Evolutionary conservation across 2,113 vertebrate species (phyloP), one percentile per base, ranked within the genome.

Genomic region (Hypomesus transpacificus): DNA sequence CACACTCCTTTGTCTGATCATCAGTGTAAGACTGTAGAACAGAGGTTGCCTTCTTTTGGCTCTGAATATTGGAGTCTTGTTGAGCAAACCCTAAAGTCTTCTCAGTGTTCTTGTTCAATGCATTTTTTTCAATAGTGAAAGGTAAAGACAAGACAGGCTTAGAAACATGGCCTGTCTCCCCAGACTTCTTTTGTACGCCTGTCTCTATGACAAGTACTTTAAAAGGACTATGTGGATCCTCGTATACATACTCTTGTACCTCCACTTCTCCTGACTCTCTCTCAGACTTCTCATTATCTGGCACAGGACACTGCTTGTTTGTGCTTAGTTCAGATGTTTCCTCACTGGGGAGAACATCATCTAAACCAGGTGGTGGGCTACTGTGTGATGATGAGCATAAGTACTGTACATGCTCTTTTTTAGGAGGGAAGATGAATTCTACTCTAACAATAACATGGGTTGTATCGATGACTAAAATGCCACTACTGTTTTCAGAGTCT

Each of bases 371-470:
- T 1, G 61, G 69, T 14, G 78, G 50, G 53, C 78, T 75, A 34
- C 24, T 14, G 0, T 79, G 11, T 53, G 64, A 16, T 16, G 60
- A 20, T 39, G 80, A 68, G 68, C 28, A 69, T 7, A 89, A 59
- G 75, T 88, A 89, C 39, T 85, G 89, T 57, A 94, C 90, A 4
- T 89, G 93, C 69, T 93, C 91, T 52, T 89, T 90, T 72, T 86
- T 87, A 0, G 92, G 92, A 2, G 92, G 88, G 3, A 89, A 85
- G 7, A 96, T 90, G 11, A 93, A 90, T 76, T 95, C 93, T 16
- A 94, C 93, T 20, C 90, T 90, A 18, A 96, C 94, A 20, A 95
- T 90, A 71, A 95, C 94, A 6, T 94, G 90, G n/a, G 93, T 95
- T 73, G 94, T 93, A 62, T 98, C 93, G 0, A 94, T 94, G 39